Conservation (phyloP, 1,140 invertebrate genomes). For the Ceratoteleas bidentatus region DNA sequence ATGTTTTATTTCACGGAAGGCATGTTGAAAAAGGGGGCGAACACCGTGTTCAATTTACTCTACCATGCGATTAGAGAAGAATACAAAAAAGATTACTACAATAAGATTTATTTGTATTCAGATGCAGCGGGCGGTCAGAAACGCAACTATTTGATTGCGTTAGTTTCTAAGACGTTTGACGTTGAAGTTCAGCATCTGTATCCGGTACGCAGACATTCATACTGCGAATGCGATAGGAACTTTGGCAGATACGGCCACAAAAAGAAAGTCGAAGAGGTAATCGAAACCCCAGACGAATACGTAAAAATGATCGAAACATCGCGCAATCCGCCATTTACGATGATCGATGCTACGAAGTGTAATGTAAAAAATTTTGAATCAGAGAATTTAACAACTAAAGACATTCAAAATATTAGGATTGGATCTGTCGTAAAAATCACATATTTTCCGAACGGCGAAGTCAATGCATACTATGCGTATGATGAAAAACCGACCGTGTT, state of each 20-base stretch:
- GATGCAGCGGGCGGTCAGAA: slow-evolving; percentile 19
- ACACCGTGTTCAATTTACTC: slow-evolving; percentile 16
- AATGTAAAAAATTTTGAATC: slow-evolving; percentile 20
- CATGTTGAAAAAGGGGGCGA: slow-evolving; percentile 27
- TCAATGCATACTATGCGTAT: slow-evolving; percentile 13
- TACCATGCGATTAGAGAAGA: slow-evolving; percentile 17
- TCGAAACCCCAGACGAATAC: slow-evolving; percentile 14
- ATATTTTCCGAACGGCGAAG: slow-evolving; percentile 15
- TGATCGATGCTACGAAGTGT: slow-evolving; percentile 21
- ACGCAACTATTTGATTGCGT: slow-evolving; percentile 15
- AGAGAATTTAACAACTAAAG: not conserved
- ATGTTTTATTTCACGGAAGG: slow-evolving; percentile 34
- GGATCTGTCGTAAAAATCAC: slow-evolving; percentile 5
- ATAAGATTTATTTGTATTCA: slow-evolving; percentile 20
- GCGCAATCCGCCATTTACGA: slow-evolving; percentile 1
- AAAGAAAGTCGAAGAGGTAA: slow-evolving; percentile 10
- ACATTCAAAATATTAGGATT: slow-evolving; percentile 10
- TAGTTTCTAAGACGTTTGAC: slow-evolving; percentile 12
- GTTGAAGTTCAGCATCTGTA: slow-evolving; percentile 27
- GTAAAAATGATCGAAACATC: slow-evolving; percentile 18
- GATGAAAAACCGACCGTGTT: slow-evolving; percentile 1
- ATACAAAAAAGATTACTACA: slow-evolving; percentile 11
- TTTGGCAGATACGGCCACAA: slow-evolving; percentile 21
- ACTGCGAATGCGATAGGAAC: slow-evolving; percentile 21
- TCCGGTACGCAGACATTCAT: slow-evolving; percentile 17